These are phyloP conservation scores for Tricholauxania praeusta DNA, from an alignment of 2,888 invertebrate species.

Conservation along the genomic window DNA sequence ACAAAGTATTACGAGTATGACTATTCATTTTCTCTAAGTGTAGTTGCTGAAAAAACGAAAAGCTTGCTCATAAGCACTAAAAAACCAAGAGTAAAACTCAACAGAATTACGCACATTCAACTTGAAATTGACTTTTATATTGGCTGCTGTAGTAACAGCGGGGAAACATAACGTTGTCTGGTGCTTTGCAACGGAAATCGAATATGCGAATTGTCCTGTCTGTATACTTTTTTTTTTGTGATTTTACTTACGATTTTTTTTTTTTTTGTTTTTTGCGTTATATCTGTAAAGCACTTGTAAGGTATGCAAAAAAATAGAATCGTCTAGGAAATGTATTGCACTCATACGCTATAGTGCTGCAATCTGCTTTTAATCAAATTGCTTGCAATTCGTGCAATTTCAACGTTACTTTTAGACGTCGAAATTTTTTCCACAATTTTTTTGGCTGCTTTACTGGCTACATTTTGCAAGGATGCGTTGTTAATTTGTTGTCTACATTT, in stretches of 20 bases:
- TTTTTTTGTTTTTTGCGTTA: neutral
- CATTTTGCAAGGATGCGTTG: no score
- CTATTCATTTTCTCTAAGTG: no score
- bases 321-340: no score
- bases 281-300: neutral
- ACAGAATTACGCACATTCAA: neutral
- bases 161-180: no score
- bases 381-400: slow-evolving; percentile 14
- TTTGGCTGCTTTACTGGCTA: no score
- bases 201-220: slow-evolving; percentile 14
- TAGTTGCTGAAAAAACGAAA: neutral
- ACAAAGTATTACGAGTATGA: no score
- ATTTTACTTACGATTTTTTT: neutral
- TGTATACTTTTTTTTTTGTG: neutral
- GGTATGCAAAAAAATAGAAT: neutral
- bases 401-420: neutral
- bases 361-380: slow-evolving; percentile 26
- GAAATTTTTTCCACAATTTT: no score
- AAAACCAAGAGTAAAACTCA: neutral
- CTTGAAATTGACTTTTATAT: slow-evolving; percentile 23
- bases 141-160: neutral
- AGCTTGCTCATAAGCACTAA: neutral
- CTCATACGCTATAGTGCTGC: neutral
- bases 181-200: neutral
- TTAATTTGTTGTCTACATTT: no score